Conservation (phyloP, 1,140 invertebrate genomes). For the Drosophila aff. region DNA sequence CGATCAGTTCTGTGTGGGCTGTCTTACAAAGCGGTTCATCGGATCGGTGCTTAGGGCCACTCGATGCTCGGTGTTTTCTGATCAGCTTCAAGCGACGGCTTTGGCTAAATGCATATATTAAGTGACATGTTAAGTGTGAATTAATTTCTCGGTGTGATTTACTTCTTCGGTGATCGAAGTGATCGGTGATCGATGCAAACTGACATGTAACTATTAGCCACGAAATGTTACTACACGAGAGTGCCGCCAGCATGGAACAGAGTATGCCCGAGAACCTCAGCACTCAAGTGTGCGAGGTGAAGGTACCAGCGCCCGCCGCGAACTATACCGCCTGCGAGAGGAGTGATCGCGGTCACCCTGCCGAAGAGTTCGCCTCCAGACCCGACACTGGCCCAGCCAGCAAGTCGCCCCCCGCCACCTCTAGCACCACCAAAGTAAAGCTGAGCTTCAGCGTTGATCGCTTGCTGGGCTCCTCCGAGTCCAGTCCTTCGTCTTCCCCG, state of each 20-base stretch:
- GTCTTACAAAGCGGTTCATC: conserved; percentile 69
- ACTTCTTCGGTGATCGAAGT: neutral
- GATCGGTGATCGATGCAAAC: conserved; percentile 15
- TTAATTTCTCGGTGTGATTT: neutral
- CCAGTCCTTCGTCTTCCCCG: conserved; percentile 11
- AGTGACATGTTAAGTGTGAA: conserved; percentile 1
- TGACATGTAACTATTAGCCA: conserved; percentile 12
- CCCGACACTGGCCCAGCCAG: conserved; percentile 3
- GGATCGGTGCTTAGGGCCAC: conserved; percentile 20
- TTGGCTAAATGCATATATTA: conserved; percentile 1
- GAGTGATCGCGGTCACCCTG: conserved; percentile 25
- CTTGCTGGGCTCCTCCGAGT: conserved; percentile 58
- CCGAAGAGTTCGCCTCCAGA: conserved; percentile 41
- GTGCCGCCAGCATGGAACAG: conserved; percentile 66
- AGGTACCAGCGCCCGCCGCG: conserved; percentile 14
- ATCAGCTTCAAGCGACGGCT: conserved; percentile 52
- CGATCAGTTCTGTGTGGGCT: conserved; percentile 81
- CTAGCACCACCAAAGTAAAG: conserved; percentile 72
- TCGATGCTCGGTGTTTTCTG: conserved; percentile 1
- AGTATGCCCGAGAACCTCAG: conserved; percentile 76
- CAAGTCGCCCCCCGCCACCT: conserved; percentile 4
- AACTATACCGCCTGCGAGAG: conserved; percentile 27
- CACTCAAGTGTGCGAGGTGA: conserved; percentile 67
- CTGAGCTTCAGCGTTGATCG: conserved; percentile 83
- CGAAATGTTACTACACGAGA: conserved; percentile 72